These are phyloP conservation scores for Planiliza haematocheilus DNA, from an alignment of 2,113 vertebrate species.

Conservation along the genomic window DNA sequence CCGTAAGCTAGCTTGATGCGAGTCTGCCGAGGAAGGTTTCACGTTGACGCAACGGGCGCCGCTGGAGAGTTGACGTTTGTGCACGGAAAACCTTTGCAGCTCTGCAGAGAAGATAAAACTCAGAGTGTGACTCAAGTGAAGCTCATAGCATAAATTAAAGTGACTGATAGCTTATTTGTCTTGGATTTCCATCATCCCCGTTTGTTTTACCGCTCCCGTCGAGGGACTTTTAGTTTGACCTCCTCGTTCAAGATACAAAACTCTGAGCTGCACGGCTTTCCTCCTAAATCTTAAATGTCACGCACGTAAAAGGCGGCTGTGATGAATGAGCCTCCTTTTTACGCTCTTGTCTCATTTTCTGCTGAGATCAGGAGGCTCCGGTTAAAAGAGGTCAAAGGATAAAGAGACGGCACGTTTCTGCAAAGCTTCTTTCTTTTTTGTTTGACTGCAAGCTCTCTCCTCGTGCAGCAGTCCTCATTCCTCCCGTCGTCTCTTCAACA, in stretches of 20 bases:
- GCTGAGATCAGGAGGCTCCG: neutral
- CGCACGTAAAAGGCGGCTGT: neutral
- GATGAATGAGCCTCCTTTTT: neutral
- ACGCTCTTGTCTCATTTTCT: neutral
- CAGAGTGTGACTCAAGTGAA: neutral
- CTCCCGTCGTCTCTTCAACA: constrained; percentile 31
- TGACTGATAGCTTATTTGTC: neutral
- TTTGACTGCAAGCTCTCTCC: too few relatives aligned
- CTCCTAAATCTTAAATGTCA: constrained; percentile 17
- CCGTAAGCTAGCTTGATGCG: too few relatives aligned
- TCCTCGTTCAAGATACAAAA: neutral
- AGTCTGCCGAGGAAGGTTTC: too few relatives aligned
- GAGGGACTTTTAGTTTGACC: constrained; percentile 13
- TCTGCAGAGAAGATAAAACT: too few relatives aligned
- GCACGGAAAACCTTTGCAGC: too few relatives aligned
- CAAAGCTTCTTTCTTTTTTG: too few relatives aligned
- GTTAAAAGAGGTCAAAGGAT: too few relatives aligned
- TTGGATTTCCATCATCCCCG: constrained; percentile 17
- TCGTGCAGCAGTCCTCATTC: constrained; percentile 21
- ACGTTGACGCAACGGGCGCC: too few relatives aligned
- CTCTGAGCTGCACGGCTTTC: neutral
- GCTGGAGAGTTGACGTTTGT: too few relatives aligned
- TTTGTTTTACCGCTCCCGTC: neutral
- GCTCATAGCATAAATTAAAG: constrained; percentile 6
- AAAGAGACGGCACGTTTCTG: too few relatives aligned